A percentile compares a stretch with the other conserved stretches of the same genome.
These are phyloP conservation scores for Rallus crepitans DNA, from an alignment of 2,797 vertebrate species.

Conservation along the genomic window DNA sequence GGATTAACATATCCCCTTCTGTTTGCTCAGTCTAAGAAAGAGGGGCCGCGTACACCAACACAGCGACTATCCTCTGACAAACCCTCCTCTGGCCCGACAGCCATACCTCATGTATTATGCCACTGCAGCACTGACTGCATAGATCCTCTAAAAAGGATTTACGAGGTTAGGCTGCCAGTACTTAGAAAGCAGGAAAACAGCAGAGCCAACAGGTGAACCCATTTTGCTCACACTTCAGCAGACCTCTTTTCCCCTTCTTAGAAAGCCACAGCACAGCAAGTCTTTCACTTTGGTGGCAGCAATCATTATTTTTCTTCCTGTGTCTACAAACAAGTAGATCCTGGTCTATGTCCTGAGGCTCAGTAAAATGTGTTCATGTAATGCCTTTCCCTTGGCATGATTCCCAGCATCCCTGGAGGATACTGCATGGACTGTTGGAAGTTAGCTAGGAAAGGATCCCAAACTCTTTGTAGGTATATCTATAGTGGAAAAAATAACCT, in stretches of 20 bases:
- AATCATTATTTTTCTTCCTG: background rate
- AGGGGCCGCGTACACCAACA: background rate
- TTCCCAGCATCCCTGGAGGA: background rate
- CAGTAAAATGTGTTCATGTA: background rate
- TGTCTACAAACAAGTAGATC: background rate
- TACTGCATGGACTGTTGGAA: background rate
- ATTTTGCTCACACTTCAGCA: background rate
- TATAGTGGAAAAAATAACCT: background rate
- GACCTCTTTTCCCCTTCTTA: background rate
- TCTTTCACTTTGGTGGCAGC: background rate
- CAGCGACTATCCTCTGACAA: background rate
- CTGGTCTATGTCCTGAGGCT: background rate
- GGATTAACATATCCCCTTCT: background rate
- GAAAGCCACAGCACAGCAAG: background rate
- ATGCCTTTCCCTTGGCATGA: background rate
- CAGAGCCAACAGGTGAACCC: conserved; percentile 52
- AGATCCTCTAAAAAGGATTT: conserved; percentile 10
- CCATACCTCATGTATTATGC: background rate
- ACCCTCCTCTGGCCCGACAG: background rate
- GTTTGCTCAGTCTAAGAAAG: background rate
- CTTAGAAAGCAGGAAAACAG: conserved; percentile 10
- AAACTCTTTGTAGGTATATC: background rate
- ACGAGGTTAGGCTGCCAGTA: background rate
- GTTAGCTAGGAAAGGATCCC: background rate
- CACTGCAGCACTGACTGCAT: conserved; percentile 4